Conservation (phyloP, 2,113 vertebrate genomes). For the Meles meles region DNA sequence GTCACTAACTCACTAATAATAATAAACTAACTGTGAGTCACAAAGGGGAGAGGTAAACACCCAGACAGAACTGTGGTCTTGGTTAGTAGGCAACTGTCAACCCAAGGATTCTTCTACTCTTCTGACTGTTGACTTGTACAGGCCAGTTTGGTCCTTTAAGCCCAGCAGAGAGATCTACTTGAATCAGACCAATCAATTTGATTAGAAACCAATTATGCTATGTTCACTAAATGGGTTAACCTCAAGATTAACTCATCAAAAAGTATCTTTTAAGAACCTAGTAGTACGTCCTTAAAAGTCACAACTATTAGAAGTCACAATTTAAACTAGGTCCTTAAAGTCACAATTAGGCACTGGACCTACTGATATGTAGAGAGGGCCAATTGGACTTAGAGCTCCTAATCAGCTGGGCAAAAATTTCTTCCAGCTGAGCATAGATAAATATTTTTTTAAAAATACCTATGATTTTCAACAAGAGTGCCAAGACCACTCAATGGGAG, state of each 20-base stretch:
- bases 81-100: not conserved
- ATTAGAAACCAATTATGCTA: not conserved
- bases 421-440: not conserved
- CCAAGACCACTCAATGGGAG: not conserved
- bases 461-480: not conserved
- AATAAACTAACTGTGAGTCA: not conserved
- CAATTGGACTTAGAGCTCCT: not conserved
- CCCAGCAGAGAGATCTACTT: not conserved
- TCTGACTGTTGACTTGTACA: not conserved
- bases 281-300: not conserved
- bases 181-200: not conserved
- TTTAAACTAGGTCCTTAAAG: not conserved
- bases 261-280: not conserved
- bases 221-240: not conserved
- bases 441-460: not conserved
- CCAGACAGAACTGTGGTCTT: not conserved
- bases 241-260: not conserved
- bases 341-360: not conserved
- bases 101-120: not conserved
- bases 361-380: not conserved
- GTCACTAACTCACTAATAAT: too few relatives aligned
- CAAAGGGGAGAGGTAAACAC: not conserved
- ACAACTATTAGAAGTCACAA: not conserved
- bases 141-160: not conserved
- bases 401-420: not conserved